Evolutionary conservation across 2,113 vertebrate genomes (phyloP).

Genomic region (Clupea harengus): DNA sequence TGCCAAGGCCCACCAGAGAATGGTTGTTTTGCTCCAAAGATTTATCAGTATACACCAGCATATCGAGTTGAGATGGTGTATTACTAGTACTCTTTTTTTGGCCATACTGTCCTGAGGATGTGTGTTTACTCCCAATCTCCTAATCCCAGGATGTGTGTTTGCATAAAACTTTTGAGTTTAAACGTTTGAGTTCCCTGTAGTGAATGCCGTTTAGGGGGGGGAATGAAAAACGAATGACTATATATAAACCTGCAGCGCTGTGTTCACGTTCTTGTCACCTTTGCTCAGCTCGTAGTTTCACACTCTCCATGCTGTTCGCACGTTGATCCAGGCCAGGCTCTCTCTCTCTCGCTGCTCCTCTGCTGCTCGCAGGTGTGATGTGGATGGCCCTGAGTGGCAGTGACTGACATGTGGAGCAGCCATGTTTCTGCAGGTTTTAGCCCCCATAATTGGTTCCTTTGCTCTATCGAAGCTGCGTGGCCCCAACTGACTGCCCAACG

Average conservation of each 20-base stretch:
- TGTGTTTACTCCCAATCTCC: too few species aligned
- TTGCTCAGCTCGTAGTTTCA: not conserved
- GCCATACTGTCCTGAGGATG: too few species aligned
- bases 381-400: not conserved
- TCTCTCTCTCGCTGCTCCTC: not conserved
- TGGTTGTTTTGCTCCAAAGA: not conserved
- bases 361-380: not conserved
- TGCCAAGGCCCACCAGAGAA: not conserved
- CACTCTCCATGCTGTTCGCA: not conserved
- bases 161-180: too few species aligned
- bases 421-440: not conserved
- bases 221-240: too few species aligned
- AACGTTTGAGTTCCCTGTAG: too few species aligned
- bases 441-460: not conserved
- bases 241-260: not conserved
- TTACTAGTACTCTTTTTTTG: too few species aligned
- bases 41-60: too few species aligned
- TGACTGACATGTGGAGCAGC: not conserved
- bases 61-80: too few species aligned
- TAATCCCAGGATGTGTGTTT: too few species aligned
- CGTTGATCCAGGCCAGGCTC: not conserved
- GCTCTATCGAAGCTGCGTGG: not conserved
- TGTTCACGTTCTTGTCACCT: not conserved
- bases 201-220: too few species aligned
- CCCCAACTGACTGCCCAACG: not conserved